phyloP scores from a whole-genome alignment of 2,113 vertebrate species.

The Mirza zaza region DNA sequence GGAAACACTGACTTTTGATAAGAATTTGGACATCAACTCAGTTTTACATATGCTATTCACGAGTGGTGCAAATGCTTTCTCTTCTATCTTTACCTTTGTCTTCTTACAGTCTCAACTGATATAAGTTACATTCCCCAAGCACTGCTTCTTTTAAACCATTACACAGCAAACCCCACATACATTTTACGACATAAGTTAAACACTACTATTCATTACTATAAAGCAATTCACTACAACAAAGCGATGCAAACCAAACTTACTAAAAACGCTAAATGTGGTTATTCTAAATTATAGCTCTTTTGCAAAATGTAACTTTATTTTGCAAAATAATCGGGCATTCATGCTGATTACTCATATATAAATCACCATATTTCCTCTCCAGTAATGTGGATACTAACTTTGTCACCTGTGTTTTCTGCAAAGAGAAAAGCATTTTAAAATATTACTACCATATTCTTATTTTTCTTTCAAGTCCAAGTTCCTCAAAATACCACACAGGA shows the following conservation, averaged over 20 bases:
- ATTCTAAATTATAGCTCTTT: slow-evolving; percentile 76
- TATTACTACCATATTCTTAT: slow-evolving; percentile 70
- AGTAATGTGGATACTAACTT: slow-evolving; percentile 87
- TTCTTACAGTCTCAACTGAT: neutral
- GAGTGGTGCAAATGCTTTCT: neutral
- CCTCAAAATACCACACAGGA: slow-evolving; percentile 64
- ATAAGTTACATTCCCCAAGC: neutral
- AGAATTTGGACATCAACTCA: slow-evolving; percentile 28
- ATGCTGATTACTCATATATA: slow-evolving; percentile 85
- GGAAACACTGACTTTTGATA: neutral
- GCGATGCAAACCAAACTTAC: slow-evolving; percentile 78
- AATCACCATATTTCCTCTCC: slow-evolving; percentile 81
- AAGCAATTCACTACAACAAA: slow-evolving; percentile 77
- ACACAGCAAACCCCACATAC: slow-evolving; percentile 51
- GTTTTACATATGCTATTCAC: neutral
- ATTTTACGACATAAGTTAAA: slow-evolving; percentile 54
- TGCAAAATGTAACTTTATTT: slow-evolving; percentile 83
- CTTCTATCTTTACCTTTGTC: neutral
- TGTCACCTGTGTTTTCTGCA: slow-evolving; percentile 86
- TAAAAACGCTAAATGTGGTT: slow-evolving; percentile 51
- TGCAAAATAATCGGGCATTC: slow-evolving; percentile 80
- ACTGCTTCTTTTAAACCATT: slow-evolving; percentile 40
- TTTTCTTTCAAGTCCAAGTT: slow-evolving; percentile 69
- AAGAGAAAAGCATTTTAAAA: slow-evolving; percentile 81
- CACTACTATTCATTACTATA: slow-evolving; percentile 53